Percentiles rank a stretch among this genome's conserved stretches.
These are phyloP conservation scores for Marisa cornuarietis DNA, from an alignment of 1,140 invertebrate species.

Conservation along the genomic window DNA sequence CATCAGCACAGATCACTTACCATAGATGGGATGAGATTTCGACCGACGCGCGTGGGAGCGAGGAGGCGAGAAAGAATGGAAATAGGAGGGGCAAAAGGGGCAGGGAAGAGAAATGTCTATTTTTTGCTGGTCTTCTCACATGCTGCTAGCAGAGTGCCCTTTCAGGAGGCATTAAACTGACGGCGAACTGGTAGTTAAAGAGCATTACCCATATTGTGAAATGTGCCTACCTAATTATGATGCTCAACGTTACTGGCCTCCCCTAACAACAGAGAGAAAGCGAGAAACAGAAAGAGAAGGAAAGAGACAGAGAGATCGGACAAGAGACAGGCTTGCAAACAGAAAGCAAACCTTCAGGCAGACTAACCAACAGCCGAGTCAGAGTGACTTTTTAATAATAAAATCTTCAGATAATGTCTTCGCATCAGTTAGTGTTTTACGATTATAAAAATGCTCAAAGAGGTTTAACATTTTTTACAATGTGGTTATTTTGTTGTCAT, in stretches of 20 bases:
- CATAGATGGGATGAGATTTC: too few relatives aligned
- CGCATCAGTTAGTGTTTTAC: neutral
- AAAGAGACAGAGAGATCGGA: neutral
- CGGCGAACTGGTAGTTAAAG: too few relatives aligned
- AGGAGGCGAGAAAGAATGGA: neutral
- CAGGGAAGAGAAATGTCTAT: neutral
- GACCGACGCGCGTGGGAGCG: neutral
- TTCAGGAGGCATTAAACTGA: too few relatives aligned
- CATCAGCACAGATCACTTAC: too few relatives aligned
- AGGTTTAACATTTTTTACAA: too few relatives aligned
- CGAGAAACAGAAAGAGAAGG: neutral
- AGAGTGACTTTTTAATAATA: too few relatives aligned
- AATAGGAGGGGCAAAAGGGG: neutral
- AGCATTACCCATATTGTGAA: too few relatives aligned
- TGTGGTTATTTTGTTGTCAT: neutral
- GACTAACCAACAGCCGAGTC: neutral
- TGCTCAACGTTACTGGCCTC: neutral
- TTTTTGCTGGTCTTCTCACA: too few relatives aligned
- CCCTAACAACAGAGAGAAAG: neutral
- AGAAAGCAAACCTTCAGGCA: neutral
- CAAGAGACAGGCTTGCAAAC: neutral
- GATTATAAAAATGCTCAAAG: neutral
- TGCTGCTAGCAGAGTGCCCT: too few relatives aligned
- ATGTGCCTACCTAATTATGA: neutral
- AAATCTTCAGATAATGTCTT: too few relatives aligned